Base-by-base conservation (phyloP, 2,113 vertebrate genomes). In the Ictalurus furcatus region DNA sequence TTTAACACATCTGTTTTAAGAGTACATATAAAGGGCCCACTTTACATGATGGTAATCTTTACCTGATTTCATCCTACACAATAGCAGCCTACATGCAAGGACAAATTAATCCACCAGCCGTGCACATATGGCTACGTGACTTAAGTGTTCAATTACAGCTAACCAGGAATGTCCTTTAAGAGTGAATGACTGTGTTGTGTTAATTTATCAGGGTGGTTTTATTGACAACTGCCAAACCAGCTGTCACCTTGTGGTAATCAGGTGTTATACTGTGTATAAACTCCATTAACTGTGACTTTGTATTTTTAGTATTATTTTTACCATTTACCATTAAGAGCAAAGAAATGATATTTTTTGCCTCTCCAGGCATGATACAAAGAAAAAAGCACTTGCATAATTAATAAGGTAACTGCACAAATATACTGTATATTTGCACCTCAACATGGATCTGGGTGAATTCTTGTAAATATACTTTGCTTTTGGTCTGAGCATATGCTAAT, bases 121-220 rank as follows among this genome's bases (percentile, higher is more conserved):
- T 90, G 92, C 93, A 90, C 94, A 95, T 95, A 93, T 94, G 95
- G 93, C 91, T 90, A 90, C 37, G 54, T 76, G 71, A 91, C 92
- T 95, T 94, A 94, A 92, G 89, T 89, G 89, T 84, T 88, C 94
- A 95, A 95, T 96, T 94, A 94, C 84, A 84, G 86, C 85, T 58
- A 9, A 91, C 83, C 40, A 71, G 88, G 89, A 90, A 93, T 91
- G 92, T 94, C 94, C 92, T 92, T 92, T 92, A 94, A 93, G 90
- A 94, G 91, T 85, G 88, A 90, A 91, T 95, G 94, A 95, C 95
- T 94, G 94, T 94, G 92, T 93, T 94, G 94, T 94, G 93, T 92
- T 95, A 87, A 92, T 94, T 94, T 93, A 37, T 78, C 94, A 94
- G 95, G 86, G 87, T 89, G 88, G 93, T 85, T 94, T 96, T 95